These are phyloP conservation scores for Cyprinus carpio DNA, from an alignment of 2,113 vertebrate genomes.

Conservation along the genomic window DNA sequence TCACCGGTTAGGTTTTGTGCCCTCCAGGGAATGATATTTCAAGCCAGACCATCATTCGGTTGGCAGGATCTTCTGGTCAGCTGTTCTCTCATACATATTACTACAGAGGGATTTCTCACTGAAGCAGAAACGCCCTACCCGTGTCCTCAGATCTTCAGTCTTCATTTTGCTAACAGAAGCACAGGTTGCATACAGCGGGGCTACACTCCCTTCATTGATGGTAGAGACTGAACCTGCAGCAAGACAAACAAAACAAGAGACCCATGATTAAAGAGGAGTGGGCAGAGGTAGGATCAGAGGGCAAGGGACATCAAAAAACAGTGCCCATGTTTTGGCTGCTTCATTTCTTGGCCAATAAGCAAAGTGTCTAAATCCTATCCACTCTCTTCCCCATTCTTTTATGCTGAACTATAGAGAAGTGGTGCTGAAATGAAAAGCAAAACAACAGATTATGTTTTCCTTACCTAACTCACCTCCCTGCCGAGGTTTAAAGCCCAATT, in stretches of 20 bases:
- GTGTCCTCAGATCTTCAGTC: neutral
- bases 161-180: conserved; percentile 10
- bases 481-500: no score
- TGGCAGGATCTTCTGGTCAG: conserved; percentile 39
- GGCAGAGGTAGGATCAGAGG: conserved; percentile 13
- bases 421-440: no score
- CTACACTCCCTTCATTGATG: neutral
- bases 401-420: conserved; percentile 16
- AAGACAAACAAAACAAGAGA: conserved; percentile 7
- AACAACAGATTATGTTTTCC: no score
- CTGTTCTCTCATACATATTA: conserved; percentile 18
- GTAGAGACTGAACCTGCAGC: neutral
- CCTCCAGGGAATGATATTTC: conserved; percentile 5
- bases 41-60: conserved; percentile 31
- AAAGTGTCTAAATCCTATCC: neutral
- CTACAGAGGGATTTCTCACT: neutral
- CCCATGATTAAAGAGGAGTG: neutral
- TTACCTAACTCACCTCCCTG: no score
- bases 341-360: conserved; percentile 4
- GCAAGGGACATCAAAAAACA: neutral
- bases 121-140: conserved; percentile 24
- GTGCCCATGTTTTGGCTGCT: neutral
- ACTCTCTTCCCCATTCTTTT: neutral
- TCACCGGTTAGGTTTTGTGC: conserved; percentile 9
- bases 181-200: neutral